Evolutionary conservation across 2,113 vertebrate genomes (phyloP).

Genomic region (Lamprotornis superbus): DNA sequence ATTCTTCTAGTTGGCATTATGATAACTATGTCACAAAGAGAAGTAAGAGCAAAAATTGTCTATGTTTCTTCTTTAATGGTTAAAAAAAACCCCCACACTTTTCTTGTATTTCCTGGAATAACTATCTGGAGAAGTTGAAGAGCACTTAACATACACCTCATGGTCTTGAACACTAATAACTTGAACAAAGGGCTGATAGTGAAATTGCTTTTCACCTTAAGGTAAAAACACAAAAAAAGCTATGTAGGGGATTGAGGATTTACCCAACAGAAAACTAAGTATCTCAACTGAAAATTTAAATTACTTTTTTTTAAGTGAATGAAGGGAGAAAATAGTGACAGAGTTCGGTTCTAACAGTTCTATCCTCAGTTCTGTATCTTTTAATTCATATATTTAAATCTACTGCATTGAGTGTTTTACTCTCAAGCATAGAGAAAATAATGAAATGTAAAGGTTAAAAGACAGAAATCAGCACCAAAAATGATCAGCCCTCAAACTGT

Average conservation of each 20-base stretch:
- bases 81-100: neutral
- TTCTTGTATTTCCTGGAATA: conserved; percentile 8
- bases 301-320: neutral
- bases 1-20: neutral
- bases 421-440: neutral
- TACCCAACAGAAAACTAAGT: neutral
- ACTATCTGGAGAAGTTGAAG: neutral
- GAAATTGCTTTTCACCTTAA: neutral
- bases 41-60: neutral
- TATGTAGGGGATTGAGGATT: neutral
- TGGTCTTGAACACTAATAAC: neutral
- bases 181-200: neutral
- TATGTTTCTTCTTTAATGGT: neutral
- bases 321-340: neutral
- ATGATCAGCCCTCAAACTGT: neutral
- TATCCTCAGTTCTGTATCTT: neutral
- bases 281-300: neutral
- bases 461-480: neutral
- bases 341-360: neutral
- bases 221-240: neutral
- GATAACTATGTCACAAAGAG: neutral
- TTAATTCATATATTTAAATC: neutral
- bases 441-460: neutral
- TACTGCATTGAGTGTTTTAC: neutral
- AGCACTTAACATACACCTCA: neutral